Evolutionary conservation across 1,140 invertebrate genomes (phyloP), one percentile per base, ranked within the genome.

Genomic region (Leptinotarsa undecemlineata): DNA sequence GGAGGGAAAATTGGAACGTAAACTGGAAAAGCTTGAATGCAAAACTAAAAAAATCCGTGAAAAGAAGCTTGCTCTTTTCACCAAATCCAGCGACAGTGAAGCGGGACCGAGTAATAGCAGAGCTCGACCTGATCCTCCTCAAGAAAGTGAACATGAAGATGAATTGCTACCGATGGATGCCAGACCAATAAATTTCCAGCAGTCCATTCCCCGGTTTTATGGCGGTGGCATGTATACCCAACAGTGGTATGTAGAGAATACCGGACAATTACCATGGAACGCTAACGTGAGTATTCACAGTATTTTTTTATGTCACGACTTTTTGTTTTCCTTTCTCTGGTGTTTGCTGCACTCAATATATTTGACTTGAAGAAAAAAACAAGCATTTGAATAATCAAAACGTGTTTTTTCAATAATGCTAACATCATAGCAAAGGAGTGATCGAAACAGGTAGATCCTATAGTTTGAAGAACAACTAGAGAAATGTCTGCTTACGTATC

Each of bases 1-100:
- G 47, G 84, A 85, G 71, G 76, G 78, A 23, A 85, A 85, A 74
- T 42, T 84, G 11, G 80, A 82, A 61, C 77, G 62, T 3, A 84
- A 85, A 76, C 66, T 85, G 66, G 84, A 85, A 48, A 85, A 85
- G 76, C 66, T 85, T 15, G 85, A 85, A 67, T 77, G 75, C 17
- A 85, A 85, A 76, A 81, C 85, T 14, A 83, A 81, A 23, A 83
- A 84, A 73, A 78, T 83, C n/a, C 81, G 84, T 33, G 82, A 83
- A 64, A 86, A 85, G 74, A 78, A 79, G 62, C 57, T 75, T 57
- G 78, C 81, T 26, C 73, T 82, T 17, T 76, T 80, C 26, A 71
- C 72, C 51, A 82, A 79, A 77, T 81, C 75, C 13, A 81, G 78
- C 26, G 78, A 78, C 67, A 81, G 78, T 61, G 79, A 80, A 26